These are phyloP conservation scores for Nineta flava DNA, from an alignment of 2,888 invertebrate species.

Conservation along the genomic window DNA sequence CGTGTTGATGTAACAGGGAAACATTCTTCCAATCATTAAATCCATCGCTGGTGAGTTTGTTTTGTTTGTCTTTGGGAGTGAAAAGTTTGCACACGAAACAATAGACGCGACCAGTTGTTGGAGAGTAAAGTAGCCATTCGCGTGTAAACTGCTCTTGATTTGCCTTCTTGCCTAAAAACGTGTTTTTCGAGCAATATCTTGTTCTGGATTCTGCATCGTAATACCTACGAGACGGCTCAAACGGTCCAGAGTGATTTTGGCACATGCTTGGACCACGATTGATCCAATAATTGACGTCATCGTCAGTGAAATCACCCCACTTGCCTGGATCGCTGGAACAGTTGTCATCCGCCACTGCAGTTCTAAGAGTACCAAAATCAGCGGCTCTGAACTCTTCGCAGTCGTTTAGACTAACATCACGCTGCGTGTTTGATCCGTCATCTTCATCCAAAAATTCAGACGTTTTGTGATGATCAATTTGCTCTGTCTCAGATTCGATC, in stretches of 20 bases:
- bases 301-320: background rate
- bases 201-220: background rate
- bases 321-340: slow-evolving; percentile 1
- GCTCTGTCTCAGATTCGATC: background rate
- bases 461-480: slow-evolving; percentile 9
- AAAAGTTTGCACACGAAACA: slow-evolving; percentile 9
- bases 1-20: background rate
- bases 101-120: slow-evolving; percentile 5
- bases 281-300: slow-evolving; percentile 2
- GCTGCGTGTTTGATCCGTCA: too few relatives aligned
- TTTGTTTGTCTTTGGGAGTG: background rate
- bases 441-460: too few relatives aligned
- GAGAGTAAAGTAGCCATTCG: slow-evolving; percentile 7
- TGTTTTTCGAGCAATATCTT: background rate
- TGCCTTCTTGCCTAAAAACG: background rate
- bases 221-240: background rate
- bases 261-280: background rate
- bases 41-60: background rate
- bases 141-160: background rate
- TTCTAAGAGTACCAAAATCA: too few relatives aligned
- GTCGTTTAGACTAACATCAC: too few relatives aligned
- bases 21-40: background rate
- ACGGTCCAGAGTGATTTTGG: background rate
- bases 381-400: too few relatives aligned
- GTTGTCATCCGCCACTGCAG: too few relatives aligned